phyloP scores from a whole-genome alignment of 2,113 vertebrate genomes.

The Glaucidium brasilianum region DNA sequence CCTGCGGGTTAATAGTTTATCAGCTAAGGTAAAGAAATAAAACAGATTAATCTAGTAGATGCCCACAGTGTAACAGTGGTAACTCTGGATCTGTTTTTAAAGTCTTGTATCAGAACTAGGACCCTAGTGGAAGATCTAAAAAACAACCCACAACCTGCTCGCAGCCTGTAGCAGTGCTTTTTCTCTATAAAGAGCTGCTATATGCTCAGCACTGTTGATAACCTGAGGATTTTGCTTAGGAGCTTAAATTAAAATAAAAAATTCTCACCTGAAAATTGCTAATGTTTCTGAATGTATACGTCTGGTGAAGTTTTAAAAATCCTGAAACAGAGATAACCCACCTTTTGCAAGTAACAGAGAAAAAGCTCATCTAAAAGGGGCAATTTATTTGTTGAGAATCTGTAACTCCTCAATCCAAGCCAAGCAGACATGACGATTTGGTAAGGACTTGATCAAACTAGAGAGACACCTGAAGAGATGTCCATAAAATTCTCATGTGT shows the following conservation, averaged over 20 bases:
- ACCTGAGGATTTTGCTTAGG: not conserved
- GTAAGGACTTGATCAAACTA: not conserved
- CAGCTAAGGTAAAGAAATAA: not conserved
- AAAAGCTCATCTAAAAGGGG: not conserved
- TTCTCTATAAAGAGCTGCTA: not conserved
- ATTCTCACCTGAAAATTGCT: not conserved
- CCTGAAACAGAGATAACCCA: not conserved
- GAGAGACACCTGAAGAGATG: not conserved
- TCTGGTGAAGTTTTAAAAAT: not conserved
- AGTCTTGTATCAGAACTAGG: not conserved
- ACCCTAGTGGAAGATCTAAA: not conserved
- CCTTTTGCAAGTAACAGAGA: not conserved
- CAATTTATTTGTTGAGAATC: not conserved
- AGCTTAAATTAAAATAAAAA: not conserved
- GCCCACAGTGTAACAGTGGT: not conserved
- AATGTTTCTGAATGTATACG: not conserved
- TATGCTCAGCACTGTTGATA: not conserved
- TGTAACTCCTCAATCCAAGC: not conserved
- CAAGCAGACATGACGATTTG: not conserved
- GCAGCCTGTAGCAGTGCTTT: fast-evolving
- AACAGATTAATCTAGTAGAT: too few relatives aligned
- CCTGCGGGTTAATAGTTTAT: not conserved
- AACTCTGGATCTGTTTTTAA: not conserved
- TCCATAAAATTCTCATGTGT: not conserved
- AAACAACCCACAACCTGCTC: not conserved